Percentiles rank a stretch among this genome's conserved stretches.
Conservation (phyloP, 2,113 vertebrate species). For the Tyrannus savana region DNA sequence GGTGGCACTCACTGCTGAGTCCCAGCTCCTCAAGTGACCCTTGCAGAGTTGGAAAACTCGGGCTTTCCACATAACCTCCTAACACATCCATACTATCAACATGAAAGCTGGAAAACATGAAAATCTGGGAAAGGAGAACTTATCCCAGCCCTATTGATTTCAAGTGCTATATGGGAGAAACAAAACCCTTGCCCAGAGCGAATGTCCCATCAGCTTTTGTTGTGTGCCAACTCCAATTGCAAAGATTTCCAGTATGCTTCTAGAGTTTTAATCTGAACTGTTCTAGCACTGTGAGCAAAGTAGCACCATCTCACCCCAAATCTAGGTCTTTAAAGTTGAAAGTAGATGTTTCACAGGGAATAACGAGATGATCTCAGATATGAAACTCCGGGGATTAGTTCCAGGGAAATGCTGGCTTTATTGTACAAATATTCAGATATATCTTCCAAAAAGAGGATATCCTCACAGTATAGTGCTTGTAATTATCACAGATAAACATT, state of each 20-base stretch:
- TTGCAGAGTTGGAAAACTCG: neutral
- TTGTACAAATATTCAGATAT: neutral
- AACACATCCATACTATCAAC: neutral
- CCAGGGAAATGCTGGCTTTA: neutral
- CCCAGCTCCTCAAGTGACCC: neutral
- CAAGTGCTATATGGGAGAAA: neutral
- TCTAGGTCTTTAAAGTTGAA: neutral
- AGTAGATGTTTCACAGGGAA: neutral
- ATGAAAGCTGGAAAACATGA: neutral
- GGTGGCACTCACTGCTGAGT: neutral
- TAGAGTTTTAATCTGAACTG: neutral
- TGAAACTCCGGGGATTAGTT: neutral
- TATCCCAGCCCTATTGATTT: neutral
- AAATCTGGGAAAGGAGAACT: neutral
- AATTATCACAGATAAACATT: neutral
- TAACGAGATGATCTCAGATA: neutral
- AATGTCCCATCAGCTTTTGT: neutral
- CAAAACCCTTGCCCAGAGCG: neutral
- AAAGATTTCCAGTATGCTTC: neutral
- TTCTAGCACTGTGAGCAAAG: neutral
- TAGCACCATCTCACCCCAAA: neutral
- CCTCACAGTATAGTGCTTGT: neutral
- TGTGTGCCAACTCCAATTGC: neutral
- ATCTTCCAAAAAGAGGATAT: neutral
- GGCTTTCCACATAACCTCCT: neutral